A percentile compares a stretch with the other conserved stretches of the same genome.
Conservation (phyloP, 2,797 vertebrate genomes). For the Taeniopygia guttata region DNA sequence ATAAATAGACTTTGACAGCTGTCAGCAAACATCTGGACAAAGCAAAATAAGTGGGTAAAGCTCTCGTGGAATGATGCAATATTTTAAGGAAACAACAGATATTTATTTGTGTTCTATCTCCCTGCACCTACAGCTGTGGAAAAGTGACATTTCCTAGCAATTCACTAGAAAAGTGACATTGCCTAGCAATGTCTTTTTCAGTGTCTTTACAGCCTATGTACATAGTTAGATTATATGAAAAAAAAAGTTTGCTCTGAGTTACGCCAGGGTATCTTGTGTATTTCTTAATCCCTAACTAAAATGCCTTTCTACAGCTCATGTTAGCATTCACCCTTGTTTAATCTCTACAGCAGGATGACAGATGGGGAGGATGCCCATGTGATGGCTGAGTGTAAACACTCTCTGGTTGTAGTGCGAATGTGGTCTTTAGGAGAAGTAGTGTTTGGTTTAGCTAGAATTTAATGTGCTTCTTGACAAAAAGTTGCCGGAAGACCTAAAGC, state of each 20-base stretch:
- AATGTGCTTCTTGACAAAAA: not conserved
- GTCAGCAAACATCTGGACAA: not conserved
- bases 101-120: not conserved
- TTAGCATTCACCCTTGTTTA: not conserved
- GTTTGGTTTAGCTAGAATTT: conserved; percentile 3
- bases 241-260: not conserved
- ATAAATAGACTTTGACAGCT: not conserved
- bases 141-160: not conserved
- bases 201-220: not conserved
- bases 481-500: not conserved
- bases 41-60: not conserved
- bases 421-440: not conserved
- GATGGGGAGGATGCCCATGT: not conserved
- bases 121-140: not conserved
- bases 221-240: not conserved
- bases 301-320: not conserved
- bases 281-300: not conserved
- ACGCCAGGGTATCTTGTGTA: not conserved
- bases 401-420: not conserved
- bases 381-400: not conserved
- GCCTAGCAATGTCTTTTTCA: not conserved
- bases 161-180: not conserved
- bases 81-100: not conserved
- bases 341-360: not conserved
- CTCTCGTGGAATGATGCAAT: not conserved